Base-by-base conservation (phyloP, 2,888 invertebrate species). In the Dynastes tityus region DNA sequence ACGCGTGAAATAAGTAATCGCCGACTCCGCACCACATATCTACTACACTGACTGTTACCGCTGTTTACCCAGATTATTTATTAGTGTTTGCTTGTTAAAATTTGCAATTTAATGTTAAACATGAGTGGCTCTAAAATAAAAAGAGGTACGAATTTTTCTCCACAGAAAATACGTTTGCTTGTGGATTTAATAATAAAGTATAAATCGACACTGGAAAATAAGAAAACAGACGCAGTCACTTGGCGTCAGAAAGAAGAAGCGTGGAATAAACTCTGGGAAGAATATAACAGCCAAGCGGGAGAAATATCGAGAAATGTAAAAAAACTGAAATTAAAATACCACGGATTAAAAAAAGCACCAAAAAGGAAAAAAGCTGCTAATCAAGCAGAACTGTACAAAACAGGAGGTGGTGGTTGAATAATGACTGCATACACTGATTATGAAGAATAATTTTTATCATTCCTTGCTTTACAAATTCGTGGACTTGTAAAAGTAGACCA, bases 131-230 rank as follows among this genome's bases (percentile, higher is more conserved):
- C 53, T 64, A 64, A 64, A 37, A 37, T 40, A 64, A 16, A 32
- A 64, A 64, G 37, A 37, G 64, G 64, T n/a, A 64, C 64, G 64
- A 37, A 64, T 64, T 64, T 64, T 37, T 64, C 64, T 37, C 13
- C 11, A 13, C 64, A 37, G n/a, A 11, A 64, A 64, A 37, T 37
- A 64, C 37, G 37, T 37, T 64, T 64, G n/a, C 64, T 37, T 37
- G n/a, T 64, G 64, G 64, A 64, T 64, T 64, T 64, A 64, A 37
- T 64, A 2, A 32, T 64, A 37, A 64, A 64, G 13, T 37, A 64
- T 64, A 64, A 64, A 64, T 64, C 64, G 37, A 16, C 37, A 64
- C 9, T 64, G 0, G 64, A 64, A 64, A 64, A 37, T 64, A 40
- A 0, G 22, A 22, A 64, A 64, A 64, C n/a, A 37, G 37, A 64